These are phyloP conservation scores for Anser cygnoides DNA, from an alignment of 2,113 vertebrate species.

Conservation along the genomic window DNA sequence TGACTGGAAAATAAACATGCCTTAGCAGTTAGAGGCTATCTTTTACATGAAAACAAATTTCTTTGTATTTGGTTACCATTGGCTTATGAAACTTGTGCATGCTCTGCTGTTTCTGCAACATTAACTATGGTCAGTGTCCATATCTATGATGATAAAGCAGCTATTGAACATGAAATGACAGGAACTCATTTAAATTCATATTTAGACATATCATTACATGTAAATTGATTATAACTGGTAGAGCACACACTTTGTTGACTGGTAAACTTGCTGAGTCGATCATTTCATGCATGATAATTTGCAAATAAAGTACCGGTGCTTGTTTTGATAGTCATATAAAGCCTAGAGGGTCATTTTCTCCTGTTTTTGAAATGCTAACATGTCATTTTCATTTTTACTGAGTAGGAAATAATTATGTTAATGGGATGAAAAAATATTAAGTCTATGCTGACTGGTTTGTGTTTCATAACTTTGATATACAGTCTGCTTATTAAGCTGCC, in stretches of 20 bases:
- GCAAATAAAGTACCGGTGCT: constrained; percentile 15
- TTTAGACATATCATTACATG: constrained; percentile 58
- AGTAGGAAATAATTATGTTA: constrained; percentile 58
- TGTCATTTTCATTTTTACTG: constrained; percentile 50
- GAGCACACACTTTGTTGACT: constrained; percentile 1
- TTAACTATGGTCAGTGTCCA: background rate
- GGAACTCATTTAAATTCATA: constrained; percentile 33
- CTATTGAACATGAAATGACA: constrained; percentile 33
- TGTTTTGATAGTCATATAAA: constrained; percentile 55
- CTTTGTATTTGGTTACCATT: background rate
- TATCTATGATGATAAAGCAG: background rate
- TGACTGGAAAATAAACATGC: constrained; percentile 49
- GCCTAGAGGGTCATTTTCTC: constrained; percentile 22
- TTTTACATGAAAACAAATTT: constrained; percentile 30
- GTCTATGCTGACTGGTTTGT: background rate
- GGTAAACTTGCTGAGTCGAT: background rate
- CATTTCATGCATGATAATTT: constrained; percentile 31
- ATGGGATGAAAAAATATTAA: constrained; percentile 18
- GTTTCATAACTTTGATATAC: background rate
- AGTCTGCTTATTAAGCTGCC: background rate
- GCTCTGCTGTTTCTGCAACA: background rate
- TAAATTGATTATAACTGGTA: constrained; percentile 37
- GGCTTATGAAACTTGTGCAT: background rate
- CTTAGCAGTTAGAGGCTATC: background rate
- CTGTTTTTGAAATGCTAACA: constrained; percentile 28